A percentile compares a stretch with the other conserved stretches of the same genome.
Evolutionary conservation across 2,888 invertebrate genomes (phyloP).

Genomic region (Unio delphinus): DNA sequence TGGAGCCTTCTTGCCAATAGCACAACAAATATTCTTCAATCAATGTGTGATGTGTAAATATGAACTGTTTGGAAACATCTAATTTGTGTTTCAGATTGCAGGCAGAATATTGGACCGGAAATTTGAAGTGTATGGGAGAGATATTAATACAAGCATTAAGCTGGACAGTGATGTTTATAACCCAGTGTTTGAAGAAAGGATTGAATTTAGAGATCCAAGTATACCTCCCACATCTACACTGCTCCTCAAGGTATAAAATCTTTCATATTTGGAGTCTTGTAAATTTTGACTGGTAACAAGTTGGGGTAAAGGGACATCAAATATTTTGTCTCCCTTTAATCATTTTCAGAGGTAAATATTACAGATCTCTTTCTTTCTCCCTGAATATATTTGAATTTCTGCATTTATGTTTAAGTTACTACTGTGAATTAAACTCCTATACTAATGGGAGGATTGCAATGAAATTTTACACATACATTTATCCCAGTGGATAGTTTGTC

Average conservation of each 20-base stretch:
- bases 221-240: conserved; percentile 67
- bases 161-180: conserved; percentile 68
- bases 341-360: too few species aligned
- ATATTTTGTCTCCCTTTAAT: too few species aligned
- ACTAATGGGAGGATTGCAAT: too few species aligned
- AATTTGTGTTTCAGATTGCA: conserved; percentile 54
- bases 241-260: conserved; percentile 61
- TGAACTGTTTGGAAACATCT: neutral
- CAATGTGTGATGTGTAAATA: neutral
- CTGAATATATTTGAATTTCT: too few species aligned
- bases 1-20: neutral
- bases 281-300: too few species aligned
- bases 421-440: too few species aligned
- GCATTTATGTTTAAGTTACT: too few species aligned
- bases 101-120: conserved; percentile 63
- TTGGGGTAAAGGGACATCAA: too few species aligned
- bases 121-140: conserved; percentile 62
- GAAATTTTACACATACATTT: too few species aligned
- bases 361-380: too few species aligned
- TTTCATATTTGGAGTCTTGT: neutral
- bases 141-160: conserved; percentile 58
- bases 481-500: too few species aligned
- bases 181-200: conserved; percentile 65
- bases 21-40: neutral
- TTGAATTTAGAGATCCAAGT: conserved; percentile 64